Evolutionary conservation across 2,888 invertebrate genomes (phyloP).

Genomic region (Cosmia pyralina): DNA sequence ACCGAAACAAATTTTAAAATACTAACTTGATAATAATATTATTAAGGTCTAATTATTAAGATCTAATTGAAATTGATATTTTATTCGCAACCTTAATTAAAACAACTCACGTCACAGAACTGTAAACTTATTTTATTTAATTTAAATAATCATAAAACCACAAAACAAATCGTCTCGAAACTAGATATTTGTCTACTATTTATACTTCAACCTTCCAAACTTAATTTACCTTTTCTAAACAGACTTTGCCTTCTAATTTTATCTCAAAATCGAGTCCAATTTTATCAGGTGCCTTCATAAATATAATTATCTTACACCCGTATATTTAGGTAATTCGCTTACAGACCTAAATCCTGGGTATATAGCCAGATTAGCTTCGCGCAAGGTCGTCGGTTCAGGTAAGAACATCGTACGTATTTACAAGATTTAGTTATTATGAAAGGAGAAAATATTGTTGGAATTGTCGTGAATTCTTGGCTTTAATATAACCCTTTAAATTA

Average conservation of each 20-base stretch:
- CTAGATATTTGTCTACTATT: not conserved
- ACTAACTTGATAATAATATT: no score
- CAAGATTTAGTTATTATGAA: not conserved
- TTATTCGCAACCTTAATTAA: not conserved
- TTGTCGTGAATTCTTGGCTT: constrained; percentile 5
- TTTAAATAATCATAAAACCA: constrained; percentile 7
- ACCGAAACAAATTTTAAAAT: no score
- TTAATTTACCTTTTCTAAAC: constrained; percentile 20
- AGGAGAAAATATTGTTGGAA: not conserved
- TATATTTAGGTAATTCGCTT: constrained; percentile 48
- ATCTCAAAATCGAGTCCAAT: constrained; percentile 26
- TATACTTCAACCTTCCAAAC: constrained; percentile 10
- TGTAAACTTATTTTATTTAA: not conserved
- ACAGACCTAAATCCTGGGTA: constrained; percentile 29
- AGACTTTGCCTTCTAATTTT: constrained; percentile 28
- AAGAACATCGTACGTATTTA: constrained; percentile 1
- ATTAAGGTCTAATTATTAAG: no score
- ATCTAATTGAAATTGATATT: not conserved
- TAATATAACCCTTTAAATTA: not conserved
- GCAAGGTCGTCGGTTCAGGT: constrained; percentile 19
- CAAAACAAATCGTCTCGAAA: not conserved
- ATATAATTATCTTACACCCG: constrained; percentile 50
- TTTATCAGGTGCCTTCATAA: constrained; percentile 42
- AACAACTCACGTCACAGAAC: not conserved
- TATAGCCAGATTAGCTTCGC: constrained; percentile 30